Base-by-base conservation (phyloP, 2,888 invertebrate genomes). In the Chironomus riparius region DNA sequence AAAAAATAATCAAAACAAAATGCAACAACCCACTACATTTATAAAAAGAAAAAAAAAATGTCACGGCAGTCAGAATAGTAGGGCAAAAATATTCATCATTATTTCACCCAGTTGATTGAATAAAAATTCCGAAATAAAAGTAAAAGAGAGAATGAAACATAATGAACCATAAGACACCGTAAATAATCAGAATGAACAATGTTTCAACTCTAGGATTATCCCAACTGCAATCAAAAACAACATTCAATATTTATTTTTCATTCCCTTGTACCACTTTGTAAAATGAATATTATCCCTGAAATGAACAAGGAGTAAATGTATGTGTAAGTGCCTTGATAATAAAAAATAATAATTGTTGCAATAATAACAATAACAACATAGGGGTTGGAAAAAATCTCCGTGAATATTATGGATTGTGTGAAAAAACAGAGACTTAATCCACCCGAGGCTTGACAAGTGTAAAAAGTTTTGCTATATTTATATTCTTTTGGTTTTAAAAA, bases 381-480 rank as follows among this genome's bases (percentile, higher is more conserved):
- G 62, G 72, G 72, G 50, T 62, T 24, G 72, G n/a, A 18, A 72
- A 13, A 72, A 72, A 72, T 72, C 72, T 62, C 72, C 21, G 56
- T 50, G 72, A 22, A 72, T 56, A 69, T 47, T 65, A 22, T 61
- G 65, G 65, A 74, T 68, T 74, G 65, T 82, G 81, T 79, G 81
- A 81, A 83, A 84, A 85, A 85, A 86, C 38, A 38, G 38, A 38
- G 86, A 86, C 86, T 86, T 85, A 81, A 81, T 83, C 86, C 86
- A 65, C 65, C 61, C 24, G 75, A 48, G 68, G 62, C 50, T n/a
- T 56, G 72, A 73, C 69, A 77, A 71, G 70, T 71, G 76, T 62
- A 68, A 71, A 76, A 76, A 65, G 47, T 62, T 50, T 84, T 50
- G 50, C 50, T 50, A 4, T 15, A 38, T 38, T 38, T 38, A 24